phyloP scores from a whole-genome alignment of 2,888 invertebrate genomes.

The Rhingia campestris region DNA sequence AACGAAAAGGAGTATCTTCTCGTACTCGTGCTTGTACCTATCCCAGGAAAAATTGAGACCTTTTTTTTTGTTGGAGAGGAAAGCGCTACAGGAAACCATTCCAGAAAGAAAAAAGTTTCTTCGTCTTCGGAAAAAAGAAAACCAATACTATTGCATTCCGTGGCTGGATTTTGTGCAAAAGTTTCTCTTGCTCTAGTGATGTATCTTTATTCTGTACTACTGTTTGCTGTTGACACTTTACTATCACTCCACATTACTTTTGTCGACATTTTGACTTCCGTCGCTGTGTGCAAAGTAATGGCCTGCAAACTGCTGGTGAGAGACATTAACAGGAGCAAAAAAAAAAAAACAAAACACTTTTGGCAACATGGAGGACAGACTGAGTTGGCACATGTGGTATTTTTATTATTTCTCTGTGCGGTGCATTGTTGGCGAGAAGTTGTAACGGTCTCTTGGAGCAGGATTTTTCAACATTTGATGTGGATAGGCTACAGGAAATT shows the following conservation, averaged over 20 bases:
- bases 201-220: constrained; percentile 7
- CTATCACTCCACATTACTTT: constrained; percentile 20
- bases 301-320: constrained; percentile 14
- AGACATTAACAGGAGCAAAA: constrained; percentile 27
- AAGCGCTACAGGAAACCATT: constrained; percentile 44
- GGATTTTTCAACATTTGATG: too few relatives aligned
- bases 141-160: too few relatives aligned
- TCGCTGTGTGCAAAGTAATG: constrained; percentile 18
- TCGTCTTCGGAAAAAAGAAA: neutral
- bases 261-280: constrained; percentile 45
- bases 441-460: neutral
- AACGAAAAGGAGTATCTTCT: neutral
- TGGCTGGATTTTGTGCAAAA: neutral
- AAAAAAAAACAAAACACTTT: constrained; percentile 24
- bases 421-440: constrained; percentile 2
- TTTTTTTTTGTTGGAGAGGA: neutral
- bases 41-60: constrained; percentile 5
- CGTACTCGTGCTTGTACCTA: neutral
- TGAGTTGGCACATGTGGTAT: neutral
- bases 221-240: constrained; percentile 45
- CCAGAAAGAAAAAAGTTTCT: neutral
- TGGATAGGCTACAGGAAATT: too few relatives aligned
- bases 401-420: neutral
- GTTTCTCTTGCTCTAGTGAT: neutral
- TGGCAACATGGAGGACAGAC: neutral